Evolutionary conservation across 2,888 invertebrate species (phyloP).

Genomic region (Agrochola macilenta): DNA sequence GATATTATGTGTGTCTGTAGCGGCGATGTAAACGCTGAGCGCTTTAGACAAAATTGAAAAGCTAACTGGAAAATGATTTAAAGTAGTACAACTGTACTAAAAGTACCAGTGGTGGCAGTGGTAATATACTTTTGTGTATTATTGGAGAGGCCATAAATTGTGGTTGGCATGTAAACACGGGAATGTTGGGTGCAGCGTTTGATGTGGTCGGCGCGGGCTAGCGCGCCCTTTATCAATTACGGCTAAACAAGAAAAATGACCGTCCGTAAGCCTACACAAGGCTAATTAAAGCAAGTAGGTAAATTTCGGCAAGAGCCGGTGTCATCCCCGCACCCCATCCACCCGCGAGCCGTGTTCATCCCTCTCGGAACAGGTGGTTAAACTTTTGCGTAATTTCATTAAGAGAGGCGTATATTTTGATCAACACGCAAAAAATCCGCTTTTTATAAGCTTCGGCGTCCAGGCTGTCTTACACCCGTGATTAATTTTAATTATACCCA

Average conservation of each 20-base stretch:
- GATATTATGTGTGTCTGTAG: constrained; percentile 63
- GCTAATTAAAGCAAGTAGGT: constrained; percentile 89
- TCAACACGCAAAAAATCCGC: constrained; percentile 76
- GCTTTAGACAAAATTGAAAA: constrained; percentile 69
- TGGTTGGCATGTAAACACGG: constrained; percentile 63
- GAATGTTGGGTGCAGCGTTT: constrained; percentile 73
- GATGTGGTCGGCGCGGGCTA: constrained; percentile 75
- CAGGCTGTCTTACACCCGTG: constrained; percentile 70
- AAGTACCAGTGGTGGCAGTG: constrained; percentile 1
- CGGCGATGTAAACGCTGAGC: constrained; percentile 48
- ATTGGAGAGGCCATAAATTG: constrained; percentile 53
- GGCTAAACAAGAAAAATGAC: constrained; percentile 89
- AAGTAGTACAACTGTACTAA: constrained; percentile 8
- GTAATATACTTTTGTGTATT: constrained; percentile 40
- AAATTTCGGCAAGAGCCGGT: constrained; percentile 81
- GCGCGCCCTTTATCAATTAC: constrained; percentile 88
- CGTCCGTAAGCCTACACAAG: constrained; percentile 85
- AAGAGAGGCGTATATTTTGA: constrained; percentile 83
- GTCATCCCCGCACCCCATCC: constrained; percentile 72
- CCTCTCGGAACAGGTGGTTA: constrained; percentile 84
- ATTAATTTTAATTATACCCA: constrained; percentile 72
- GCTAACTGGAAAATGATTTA: constrained; percentile 36
- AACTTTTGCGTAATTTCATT: constrained; percentile 86
- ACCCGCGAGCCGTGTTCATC: constrained; percentile 65
- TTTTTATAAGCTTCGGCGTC: constrained; percentile 73